Conservation (phyloP, 2,797 vertebrate genomes). For the Heteromormyrus szaboi region DNA sequence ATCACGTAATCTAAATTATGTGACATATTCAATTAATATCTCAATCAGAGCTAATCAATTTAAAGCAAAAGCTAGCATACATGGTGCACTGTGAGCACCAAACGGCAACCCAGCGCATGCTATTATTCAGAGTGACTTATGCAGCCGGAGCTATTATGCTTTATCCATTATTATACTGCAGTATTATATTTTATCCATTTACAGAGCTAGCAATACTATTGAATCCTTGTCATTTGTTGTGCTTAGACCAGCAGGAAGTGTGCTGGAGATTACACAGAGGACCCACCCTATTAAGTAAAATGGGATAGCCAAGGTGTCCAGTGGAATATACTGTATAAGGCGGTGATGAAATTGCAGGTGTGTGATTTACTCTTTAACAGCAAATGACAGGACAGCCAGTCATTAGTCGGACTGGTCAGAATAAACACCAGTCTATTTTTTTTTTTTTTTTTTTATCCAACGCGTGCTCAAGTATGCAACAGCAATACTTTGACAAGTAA, state of each 20-base stretch:
- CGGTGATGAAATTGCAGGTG: neutral
- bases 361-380: neutral
- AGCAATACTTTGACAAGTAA: neutral
- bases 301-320: neutral
- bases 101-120: neutral
- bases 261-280: neutral
- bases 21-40: neutral
- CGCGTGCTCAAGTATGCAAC: neutral
- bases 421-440: neutral
- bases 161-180: neutral
- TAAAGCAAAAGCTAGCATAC: neutral
- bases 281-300: neutral
- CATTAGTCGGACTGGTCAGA: neutral
- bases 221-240: neutral
- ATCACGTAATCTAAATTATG: neutral
- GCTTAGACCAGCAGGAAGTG: neutral
- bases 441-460: neutral
- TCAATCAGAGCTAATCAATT: neutral
- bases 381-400: neutral
- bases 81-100: neutral
- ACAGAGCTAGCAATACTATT: neutral
- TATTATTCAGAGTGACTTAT: neutral
- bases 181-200: conserved; percentile 6
- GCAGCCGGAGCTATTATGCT: neutral
- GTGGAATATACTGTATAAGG: neutral